These are phyloP conservation scores for Cetoscarus ocellatus DNA, from an alignment of 2,797 vertebrate species.

Conservation along the genomic window DNA sequence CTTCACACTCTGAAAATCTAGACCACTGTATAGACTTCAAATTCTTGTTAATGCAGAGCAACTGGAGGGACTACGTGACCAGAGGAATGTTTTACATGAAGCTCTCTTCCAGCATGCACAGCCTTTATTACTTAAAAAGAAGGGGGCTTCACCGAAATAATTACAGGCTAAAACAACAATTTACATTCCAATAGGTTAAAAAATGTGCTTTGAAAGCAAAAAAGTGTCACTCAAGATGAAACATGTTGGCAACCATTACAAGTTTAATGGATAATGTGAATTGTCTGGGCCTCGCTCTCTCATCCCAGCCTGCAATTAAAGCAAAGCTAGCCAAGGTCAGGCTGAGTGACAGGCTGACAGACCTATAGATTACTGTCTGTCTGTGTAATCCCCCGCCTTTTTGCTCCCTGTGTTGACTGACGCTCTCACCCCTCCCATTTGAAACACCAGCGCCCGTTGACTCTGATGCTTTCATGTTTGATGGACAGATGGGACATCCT, in stretches of 20 bases:
- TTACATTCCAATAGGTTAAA: slow-evolving; percentile 76
- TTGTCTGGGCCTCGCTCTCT: slow-evolving; percentile 64
- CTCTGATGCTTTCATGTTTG: slow-evolving; percentile 79
- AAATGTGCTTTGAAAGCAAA: slow-evolving; percentile 60
- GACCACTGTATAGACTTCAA: too few species aligned
- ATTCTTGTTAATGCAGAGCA: too few species aligned
- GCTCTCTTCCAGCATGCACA: slow-evolving; percentile 26
- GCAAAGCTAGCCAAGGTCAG: slow-evolving; percentile 70
- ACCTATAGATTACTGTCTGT: slow-evolving; percentile 80
- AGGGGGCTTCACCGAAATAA: slow-evolving; percentile 53
- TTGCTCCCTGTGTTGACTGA: slow-evolving; percentile 76
- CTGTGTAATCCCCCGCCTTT: slow-evolving; percentile 71
- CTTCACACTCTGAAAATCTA: too few species aligned
- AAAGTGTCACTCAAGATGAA: slow-evolving; percentile 72
- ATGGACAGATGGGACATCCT: slow-evolving; percentile 84
- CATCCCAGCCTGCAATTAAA: slow-evolving; percentile 71
- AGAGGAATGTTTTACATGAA: slow-evolving; percentile 18
- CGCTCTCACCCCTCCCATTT: slow-evolving; percentile 71
- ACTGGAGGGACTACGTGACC: slow-evolving; percentile 11
- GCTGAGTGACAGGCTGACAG: slow-evolving; percentile 79
- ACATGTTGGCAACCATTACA: slow-evolving; percentile 74
- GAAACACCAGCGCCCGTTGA: slow-evolving; percentile 68
- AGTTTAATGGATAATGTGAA: slow-evolving; percentile 74
- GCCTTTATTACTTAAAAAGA: slow-evolving; percentile 36
- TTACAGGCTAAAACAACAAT: slow-evolving; percentile 64